Conservation (phyloP, 2,888 invertebrate species). For the Smittia aterrima region DNA sequence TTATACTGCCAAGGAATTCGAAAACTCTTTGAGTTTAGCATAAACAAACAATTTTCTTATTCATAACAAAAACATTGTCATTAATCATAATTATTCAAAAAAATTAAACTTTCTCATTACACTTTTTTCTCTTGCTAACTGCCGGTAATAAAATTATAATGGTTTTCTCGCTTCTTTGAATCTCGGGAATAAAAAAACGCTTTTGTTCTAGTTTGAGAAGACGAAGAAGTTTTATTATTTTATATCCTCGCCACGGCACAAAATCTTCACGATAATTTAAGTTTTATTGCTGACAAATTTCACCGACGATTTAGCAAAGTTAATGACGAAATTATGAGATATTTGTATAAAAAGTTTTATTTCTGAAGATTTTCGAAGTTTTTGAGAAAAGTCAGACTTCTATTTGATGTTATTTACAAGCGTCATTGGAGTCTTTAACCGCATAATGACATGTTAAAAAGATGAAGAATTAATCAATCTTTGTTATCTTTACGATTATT, state of each 20-base stretch:
- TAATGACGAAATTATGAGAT: not conserved
- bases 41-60: too few relatives aligned
- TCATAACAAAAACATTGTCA: slow-evolving; percentile 3
- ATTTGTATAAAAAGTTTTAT: not conserved
- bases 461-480: slow-evolving; percentile 11
- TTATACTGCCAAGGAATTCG: too few relatives aligned
- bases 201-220: too few relatives aligned
- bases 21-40: too few relatives aligned
- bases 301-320: slow-evolving; percentile 4
- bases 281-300: slow-evolving; percentile 13
- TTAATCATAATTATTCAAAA: slow-evolving; percentile 37
- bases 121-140: not conserved
- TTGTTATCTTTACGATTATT: slow-evolving; percentile 2
- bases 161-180: slow-evolving; percentile 27
- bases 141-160: slow-evolving; percentile 40
- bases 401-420: too few relatives aligned
- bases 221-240: not conserved
- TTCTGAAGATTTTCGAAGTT: too few relatives aligned
- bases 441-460: not conserved
- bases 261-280: not conserved
- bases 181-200: too few relatives aligned
- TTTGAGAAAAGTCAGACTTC: too few relatives aligned
- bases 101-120: slow-evolving; percentile 28
- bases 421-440: not conserved
- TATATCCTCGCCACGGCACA: not conserved